Base-by-base conservation (phyloP, 1,140 invertebrate species). In the Gonioctena quinquepunctata region DNA sequence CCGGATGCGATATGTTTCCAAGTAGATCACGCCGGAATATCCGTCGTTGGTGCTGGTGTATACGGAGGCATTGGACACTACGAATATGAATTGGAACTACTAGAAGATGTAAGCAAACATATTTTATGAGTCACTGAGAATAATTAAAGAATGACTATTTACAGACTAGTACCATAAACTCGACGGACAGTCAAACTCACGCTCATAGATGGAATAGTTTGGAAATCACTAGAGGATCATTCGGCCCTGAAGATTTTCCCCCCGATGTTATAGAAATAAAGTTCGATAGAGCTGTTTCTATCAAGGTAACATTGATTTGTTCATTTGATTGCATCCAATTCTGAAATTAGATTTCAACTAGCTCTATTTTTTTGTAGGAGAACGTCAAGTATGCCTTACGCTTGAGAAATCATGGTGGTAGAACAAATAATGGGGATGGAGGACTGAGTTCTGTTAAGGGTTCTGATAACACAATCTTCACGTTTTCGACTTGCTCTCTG, bases 1-100 rank as follows among this genome's bases (percentile, higher is more conserved):
- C 95, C 96, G 0, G 97, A 99, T 86, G 96, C 96, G 3, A 96
- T 99, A 76, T 95, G 94, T 74, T 98, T 99, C 66, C 90, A 91
- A 16, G 96, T 99, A 5, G 96, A 99, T 84, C 87, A 92, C 28
- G 85, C 92, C 0, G 97, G 96, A 1, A 92, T 99, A 60, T 89
- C 93, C 25, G 90, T 99, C 28, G 92, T 93, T 33, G 97, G 97
- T 1, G 92, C 93, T 56, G 92, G 90, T 70, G 90, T 99, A 49
- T 99, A 96, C 84, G 94, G 94, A 8, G 96, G 96, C 3, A 87
- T 90, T 13, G 94, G 94, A 4, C 89, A 89, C 72, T 95, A 94
- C 80, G 93, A 94, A 79, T 98, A 97, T 83, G 95, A 97, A 80
- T 83, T 98, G 56, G 96, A 98, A 83, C 80, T 98, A 13, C 84